Evolutionary conservation across 1,140 invertebrate species (phyloP), one percentile per base, ranked within the genome.

Genomic region (Oryzaephilus surinamensis): DNA sequence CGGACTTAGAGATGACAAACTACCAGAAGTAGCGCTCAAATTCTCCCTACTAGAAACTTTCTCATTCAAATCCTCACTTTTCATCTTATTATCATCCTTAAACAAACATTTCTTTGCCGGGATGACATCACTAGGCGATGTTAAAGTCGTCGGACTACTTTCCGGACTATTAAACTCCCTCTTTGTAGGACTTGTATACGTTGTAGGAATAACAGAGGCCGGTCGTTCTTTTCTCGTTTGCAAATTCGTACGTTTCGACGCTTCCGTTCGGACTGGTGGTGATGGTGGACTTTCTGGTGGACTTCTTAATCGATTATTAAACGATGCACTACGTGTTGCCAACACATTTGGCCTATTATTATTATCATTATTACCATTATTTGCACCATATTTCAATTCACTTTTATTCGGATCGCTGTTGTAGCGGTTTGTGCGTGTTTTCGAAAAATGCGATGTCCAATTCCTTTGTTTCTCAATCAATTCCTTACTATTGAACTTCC

Each of bases 391-490:
- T 38, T 52, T 49, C 10, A 61, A 52, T 41, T 62, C 59, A 20
- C 26, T 46, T 39, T 55, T 61, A 57, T 75, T 76, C 1, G 73
- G 72, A 60, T 79, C 77, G 51, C 69, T 80, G 58, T 72, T 72
- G 38, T 69, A 76, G 19, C 74, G 67, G 37, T 67, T 67, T 2
- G 73, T 68, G 45, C 78, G 69, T 10, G 77, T 73, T 63, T 84
- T 24, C 14, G 79, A 81, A 56, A 91, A 91, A 61, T 91, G 86
- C 28, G 83, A 82, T 2, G 85, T 89, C 86, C 86, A 91, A 61
- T 91, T 91, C 53, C 80, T 79, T 50, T 89, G 85, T 51, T 89
- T 88, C 59, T 91, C 85, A 24, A 91, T 89, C 8, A 91, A 63
- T 59, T 90, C 85, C 35, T 84, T 79, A 6, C 77, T 81, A 51